Percentiles rank a stretch among this genome's conserved stretches.
phyloP scores from a whole-genome alignment of 30 jellyfish, hydroid and myxozoan genomes.

The Catostylus mosaicus region DNA sequence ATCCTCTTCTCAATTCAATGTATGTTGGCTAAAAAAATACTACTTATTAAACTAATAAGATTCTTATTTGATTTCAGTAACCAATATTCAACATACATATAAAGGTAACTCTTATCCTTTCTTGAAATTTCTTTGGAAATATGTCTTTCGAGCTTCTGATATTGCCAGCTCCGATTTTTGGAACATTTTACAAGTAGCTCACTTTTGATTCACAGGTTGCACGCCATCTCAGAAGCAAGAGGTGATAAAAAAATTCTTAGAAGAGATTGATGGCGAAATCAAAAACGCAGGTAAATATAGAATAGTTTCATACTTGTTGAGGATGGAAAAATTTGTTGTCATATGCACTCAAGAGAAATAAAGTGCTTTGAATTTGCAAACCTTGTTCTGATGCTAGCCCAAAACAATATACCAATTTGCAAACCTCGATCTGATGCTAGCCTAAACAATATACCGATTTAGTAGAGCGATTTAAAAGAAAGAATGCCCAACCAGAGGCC shows the following conservation, averaged over 20 bases:
- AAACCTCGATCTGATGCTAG: too few relatives aligned
- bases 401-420: too few relatives aligned
- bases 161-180: neutral
- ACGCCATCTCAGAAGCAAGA: conserved; percentile 24
- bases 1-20: too few relatives aligned
- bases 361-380: too few relatives aligned
- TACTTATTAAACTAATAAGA: neutral
- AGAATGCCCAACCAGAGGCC: too few relatives aligned
- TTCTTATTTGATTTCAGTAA: conserved; percentile 12
- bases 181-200: neutral
- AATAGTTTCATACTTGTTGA: too few relatives aligned
- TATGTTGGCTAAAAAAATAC: neutral
- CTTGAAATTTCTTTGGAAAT: neutral
- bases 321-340: too few relatives aligned
- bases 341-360: too few relatives aligned
- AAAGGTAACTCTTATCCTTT: conserved; percentile 15
- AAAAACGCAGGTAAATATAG: conserved; percentile 8
- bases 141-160: neutral
- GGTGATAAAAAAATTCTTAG: conserved; percentile 7
- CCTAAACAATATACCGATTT: too few relatives aligned
- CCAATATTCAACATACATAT: conserved; percentile 20
- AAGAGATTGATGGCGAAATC: conserved; percentile 40
- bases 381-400: too few relatives aligned
- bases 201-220: conserved; percentile 25
- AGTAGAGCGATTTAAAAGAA: too few relatives aligned